A percentile compares a stretch with the other conserved stretches of the same genome.
Evolutionary conservation across 2,113 vertebrate genomes (phyloP).

Genomic region (Ammodytes dubius): DNA sequence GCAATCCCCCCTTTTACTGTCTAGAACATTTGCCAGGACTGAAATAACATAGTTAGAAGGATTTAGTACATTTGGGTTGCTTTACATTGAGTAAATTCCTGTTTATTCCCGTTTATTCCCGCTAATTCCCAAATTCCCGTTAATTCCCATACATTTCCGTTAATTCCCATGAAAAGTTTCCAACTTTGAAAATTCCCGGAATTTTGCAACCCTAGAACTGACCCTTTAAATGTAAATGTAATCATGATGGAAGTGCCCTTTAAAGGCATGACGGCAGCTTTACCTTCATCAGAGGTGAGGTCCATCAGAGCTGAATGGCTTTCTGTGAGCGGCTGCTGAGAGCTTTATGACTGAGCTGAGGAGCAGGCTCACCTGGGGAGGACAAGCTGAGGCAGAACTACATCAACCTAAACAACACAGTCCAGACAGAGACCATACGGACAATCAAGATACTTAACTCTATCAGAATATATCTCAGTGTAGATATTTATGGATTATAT

Average conservation of each 20-base stretch:
- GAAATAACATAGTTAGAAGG: too few species aligned
- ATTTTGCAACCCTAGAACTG: slow-evolving; percentile 19
- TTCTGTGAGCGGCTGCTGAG: slow-evolving; percentile 47
- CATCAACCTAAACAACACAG: not conserved
- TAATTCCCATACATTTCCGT: too few species aligned
- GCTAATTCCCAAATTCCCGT: too few species aligned
- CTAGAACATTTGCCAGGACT: too few species aligned
- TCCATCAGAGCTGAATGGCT: slow-evolving; percentile 63
- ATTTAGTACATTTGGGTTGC: too few species aligned
- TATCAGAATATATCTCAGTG: not conserved
- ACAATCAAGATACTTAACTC: not conserved
- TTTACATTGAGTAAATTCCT: too few species aligned
- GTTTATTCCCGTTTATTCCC: too few species aligned
- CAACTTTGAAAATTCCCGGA: too few species aligned
- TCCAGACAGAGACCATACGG: not conserved
- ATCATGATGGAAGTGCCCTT: slow-evolving; percentile 68
- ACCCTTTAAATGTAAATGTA: slow-evolving; percentile 74
- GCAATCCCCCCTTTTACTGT: too few species aligned
- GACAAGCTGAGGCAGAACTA: not conserved
- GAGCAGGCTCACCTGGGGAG: slow-evolving; percentile 26
- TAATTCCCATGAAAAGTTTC: too few species aligned
- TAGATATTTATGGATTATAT: too few species aligned
- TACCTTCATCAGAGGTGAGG: slow-evolving; percentile 50
- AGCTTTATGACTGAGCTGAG: slow-evolving; percentile 47
- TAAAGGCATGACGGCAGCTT: slow-evolving; percentile 37